Evolutionary conservation across 2,888 invertebrate species (phyloP).

Genomic region (Sesia bembeciformis): DNA sequence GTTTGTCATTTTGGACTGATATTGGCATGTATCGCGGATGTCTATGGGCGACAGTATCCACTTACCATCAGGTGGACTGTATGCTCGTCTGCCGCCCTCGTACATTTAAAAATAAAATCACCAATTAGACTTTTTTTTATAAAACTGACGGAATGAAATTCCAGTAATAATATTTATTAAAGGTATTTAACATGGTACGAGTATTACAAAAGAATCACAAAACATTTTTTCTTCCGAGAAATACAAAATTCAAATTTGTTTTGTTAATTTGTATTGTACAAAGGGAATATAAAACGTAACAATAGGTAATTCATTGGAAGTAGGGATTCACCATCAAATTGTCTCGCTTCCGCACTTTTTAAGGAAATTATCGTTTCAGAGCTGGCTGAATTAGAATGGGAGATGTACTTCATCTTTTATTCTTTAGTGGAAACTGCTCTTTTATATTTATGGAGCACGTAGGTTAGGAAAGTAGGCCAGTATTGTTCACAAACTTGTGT

Average conservation of each 20-base stretch:
- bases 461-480: background rate
- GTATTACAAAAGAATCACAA: too few species aligned
- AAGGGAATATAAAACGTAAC: background rate
- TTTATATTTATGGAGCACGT: background rate
- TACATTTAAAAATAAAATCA: too few species aligned
- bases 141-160: too few species aligned
- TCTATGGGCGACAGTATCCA: too few species aligned
- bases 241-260: background rate
- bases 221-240: too few species aligned
- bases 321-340: slow-evolving; percentile 10
- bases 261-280: background rate
- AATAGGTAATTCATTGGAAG: slow-evolving; percentile 2
- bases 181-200: too few species aligned
- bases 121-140: too few species aligned
- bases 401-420: slow-evolving; percentile 1
- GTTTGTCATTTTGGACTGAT: too few species aligned
- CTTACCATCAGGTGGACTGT: too few species aligned
- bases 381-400: slow-evolving; percentile 5
- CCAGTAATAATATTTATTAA: too few species aligned
- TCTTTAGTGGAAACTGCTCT: background rate
- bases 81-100: too few species aligned
- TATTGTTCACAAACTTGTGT: background rate
- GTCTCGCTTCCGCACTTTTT: slow-evolving; percentile 11
- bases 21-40: too few species aligned
- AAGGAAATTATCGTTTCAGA: slow-evolving; percentile 9